A percentile compares a stretch with the other conserved stretches of the same genome.
Conservation (phyloP, 2,797 vertebrate species). For the Chrysocyon brachyurus region DNA sequence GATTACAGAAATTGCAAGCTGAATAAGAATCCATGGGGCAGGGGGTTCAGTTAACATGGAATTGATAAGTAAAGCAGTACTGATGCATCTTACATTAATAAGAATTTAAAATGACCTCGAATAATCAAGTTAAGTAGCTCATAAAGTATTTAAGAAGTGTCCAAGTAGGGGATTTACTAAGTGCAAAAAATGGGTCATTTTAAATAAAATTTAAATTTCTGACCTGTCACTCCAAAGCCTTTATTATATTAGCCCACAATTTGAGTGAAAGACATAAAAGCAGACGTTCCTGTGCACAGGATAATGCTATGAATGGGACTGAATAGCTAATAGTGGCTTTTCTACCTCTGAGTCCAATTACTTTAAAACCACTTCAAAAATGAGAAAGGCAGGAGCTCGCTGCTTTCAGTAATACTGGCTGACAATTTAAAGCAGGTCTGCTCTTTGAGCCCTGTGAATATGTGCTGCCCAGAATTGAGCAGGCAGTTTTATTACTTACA, state of each 20-base stretch:
- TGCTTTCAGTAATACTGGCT: not conserved
- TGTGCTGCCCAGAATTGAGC: not conserved
- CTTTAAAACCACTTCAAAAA: not conserved
- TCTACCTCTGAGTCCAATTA: not conserved
- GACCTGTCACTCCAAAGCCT: not conserved
- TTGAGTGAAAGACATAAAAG: not conserved
- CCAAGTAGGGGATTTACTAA: not conserved
- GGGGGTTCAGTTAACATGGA: not conserved
- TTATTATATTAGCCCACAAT: not conserved
- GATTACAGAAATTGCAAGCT: not conserved
- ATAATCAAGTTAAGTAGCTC: not conserved
- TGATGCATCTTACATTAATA: not conserved
- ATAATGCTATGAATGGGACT: not conserved
- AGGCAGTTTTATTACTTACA: too few relatives aligned
- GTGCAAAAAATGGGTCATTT: not conserved
- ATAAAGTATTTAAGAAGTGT: not conserved
- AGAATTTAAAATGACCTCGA: constrained; percentile 19
- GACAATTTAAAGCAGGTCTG: not conserved
- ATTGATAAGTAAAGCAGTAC: not conserved
- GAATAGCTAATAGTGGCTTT: not conserved
- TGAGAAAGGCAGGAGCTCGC: not conserved
- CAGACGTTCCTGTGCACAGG: not conserved
- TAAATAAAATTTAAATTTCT: constrained; percentile 43
- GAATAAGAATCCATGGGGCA: not conserved
- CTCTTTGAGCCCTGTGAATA: not conserved